Evolutionary conservation across 2,888 invertebrate genomes (phyloP), one percentile per base, ranked within the genome.

Genomic region (Acleris literana): DNA sequence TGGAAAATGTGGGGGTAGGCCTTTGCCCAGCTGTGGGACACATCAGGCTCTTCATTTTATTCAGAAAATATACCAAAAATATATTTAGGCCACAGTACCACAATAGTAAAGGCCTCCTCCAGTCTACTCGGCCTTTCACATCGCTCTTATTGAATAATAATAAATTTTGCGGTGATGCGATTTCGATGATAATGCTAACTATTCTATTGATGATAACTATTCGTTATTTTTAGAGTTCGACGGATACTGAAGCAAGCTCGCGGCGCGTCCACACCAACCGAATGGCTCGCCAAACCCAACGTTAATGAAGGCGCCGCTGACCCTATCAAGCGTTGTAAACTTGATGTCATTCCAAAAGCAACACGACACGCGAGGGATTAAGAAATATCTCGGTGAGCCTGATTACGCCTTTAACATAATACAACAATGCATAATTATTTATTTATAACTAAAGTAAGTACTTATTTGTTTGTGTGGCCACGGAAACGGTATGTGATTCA

Each of bases 401-500:
- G 20, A n/a, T 20, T 44, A 52, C 22, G n/a, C 17, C 52, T 60
- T 22, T 58, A 55, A 56, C 52, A 56, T 44, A 61, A 17, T 43
- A 56, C 33, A 11, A 18, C 20, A 33, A 49, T 53, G 52, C 52
- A 58, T 64, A 22, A 56, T 52, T 52, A 57, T 63, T 57, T 54
- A 54, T 61, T 59, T 49, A 29, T 60, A 33, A 52, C 13, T 22
- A 48, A 57, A 29, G 11, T 54, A 61, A 43, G 60, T 57, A 61
- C 57, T 64, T 53, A 68, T 56, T 48, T 59, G 20, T 1, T 13
- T 22, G 48, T 20, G 43, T 29, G 39, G 44, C 13, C 7, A 17
- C 46, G 16, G 46, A 33, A 39, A 55, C 18, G 33, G 55, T 55
- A 55, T 63, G 63, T 63, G 51, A 64, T 64, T 54, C 58, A 54